Evolutionary conservation across 1,140 invertebrate genomes (phyloP), one percentile per base, ranked within the genome.

Genomic region (Leptinotarsa lineolata): DNA sequence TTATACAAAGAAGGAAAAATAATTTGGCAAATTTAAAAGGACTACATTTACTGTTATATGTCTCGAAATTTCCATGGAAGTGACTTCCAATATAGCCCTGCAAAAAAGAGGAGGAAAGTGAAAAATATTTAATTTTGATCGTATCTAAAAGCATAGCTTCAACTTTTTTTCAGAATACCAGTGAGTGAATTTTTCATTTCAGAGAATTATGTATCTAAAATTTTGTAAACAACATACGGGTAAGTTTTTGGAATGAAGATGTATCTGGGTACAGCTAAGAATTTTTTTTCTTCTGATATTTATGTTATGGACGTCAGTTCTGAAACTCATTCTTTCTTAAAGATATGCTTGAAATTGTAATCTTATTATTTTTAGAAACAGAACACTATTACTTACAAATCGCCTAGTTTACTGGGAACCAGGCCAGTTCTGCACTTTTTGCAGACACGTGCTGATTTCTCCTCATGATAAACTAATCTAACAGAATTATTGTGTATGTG

Each of bases 261-360:
- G 15, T 63, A n/a, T 63, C 8, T 63, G 22, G 60, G 60, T 16
- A 63, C 13, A 1, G 20, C 20, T 20, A 22, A 16, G 3, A 20
- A 22, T 22, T n/a, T 61, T 15, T 63, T 63, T 63, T 63, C 4
- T 63, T 63, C 11, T 18, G 20, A 63, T 63, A 63, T 63, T 63
- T 16, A 63, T 13, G 22, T 63, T 22, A 20, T 63, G 60, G 18
- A 22, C 21, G 20, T 63, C 60, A 21, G 60, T 63, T 13, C 5
- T 21, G 13, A 63, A 63, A 6, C 60, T 8, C 4, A 22, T 22
- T 63, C 20, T 63, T 21, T 63, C 0, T 20, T 63, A 16, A 21
- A 18, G 60, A 20, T 63, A 6, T 12, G 16, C 3, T 15, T 5
- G 21, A 18, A 4, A 18, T 63, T 22, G 18, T 20, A 21, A 63